These are phyloP conservation scores for Ornithoptera priamus DNA, from an alignment of 2,888 invertebrate species.

Conservation along the genomic window DNA sequence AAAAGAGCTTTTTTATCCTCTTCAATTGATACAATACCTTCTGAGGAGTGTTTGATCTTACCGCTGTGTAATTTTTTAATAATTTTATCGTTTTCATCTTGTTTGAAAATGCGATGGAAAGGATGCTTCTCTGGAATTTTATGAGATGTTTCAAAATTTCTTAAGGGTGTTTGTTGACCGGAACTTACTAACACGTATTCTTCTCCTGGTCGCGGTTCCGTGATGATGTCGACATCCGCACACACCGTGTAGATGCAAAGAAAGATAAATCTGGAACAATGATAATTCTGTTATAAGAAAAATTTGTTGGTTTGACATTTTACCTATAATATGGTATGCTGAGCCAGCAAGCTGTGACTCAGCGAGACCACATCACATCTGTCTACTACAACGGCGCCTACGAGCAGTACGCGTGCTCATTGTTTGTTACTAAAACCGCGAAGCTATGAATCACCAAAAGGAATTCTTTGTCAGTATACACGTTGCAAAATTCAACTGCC, in stretches of 20 bases:
- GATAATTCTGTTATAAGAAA: constrained; percentile 33
- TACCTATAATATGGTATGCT: constrained; percentile 1
- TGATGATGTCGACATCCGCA: constrained; percentile 81
- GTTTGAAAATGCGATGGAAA: constrained; percentile 59
- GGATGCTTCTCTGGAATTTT: constrained; percentile 82
- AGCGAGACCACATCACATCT: constrained; percentile 64
- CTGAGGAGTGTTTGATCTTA: constrained; percentile 62
- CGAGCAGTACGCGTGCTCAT: constrained; percentile 31
- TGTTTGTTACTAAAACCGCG: constrained; percentile 42
- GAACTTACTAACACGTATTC: constrained; percentile 84
- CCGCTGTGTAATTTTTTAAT: constrained; percentile 61
- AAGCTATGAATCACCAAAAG: constrained; percentile 61
- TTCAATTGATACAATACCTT: constrained; percentile 73
- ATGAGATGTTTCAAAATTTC: constrained; percentile 85
- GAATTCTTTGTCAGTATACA: constrained; percentile 51
- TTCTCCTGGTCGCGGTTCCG: constrained; percentile 82
- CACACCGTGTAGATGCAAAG: constrained; percentile 63
- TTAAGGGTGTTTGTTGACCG: constrained; percentile 70
- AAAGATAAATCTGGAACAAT: constrained; percentile 77
- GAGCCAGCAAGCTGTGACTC: constrained; percentile 62
- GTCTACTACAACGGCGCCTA: constrained; percentile 51
- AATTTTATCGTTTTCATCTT: constrained; percentile 70
- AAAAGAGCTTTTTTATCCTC: constrained; percentile 65
- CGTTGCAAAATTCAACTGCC: constrained; percentile 5
- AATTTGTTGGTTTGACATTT: constrained; percentile 3